Evolutionary conservation across 2,888 invertebrate genomes (phyloP).

Genomic region (Tiphia femorata): DNA sequence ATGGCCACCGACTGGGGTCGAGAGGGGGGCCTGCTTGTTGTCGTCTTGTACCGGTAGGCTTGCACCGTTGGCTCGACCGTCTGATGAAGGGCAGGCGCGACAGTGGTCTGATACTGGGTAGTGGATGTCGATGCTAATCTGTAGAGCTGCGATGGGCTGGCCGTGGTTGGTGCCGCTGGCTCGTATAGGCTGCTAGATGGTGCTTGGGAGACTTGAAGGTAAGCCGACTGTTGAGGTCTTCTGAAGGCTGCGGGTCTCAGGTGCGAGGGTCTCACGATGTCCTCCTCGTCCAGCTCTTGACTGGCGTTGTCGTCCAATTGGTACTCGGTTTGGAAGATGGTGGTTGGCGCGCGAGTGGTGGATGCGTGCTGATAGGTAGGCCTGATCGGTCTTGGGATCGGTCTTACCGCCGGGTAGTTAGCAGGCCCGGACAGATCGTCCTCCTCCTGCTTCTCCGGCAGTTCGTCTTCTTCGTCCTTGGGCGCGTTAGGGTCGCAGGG

Average conservation of each 20-base stretch:
- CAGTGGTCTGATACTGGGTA: constrained; percentile 77
- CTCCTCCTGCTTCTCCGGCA: constrained; percentile 70
- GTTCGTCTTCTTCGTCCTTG: constrained; percentile 74
- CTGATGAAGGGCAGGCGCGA: constrained; percentile 68
- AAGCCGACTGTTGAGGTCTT: constrained; percentile 65
- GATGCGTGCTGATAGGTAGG: constrained; percentile 65
- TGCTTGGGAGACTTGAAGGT: constrained; percentile 50
- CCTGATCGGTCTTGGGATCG: constrained; percentile 66
- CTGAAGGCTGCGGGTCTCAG: constrained; percentile 66
- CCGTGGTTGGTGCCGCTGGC: constrained; percentile 59
- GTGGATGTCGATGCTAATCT: constrained; percentile 69
- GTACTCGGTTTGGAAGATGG: constrained; percentile 81
- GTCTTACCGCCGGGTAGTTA: constrained; percentile 74
- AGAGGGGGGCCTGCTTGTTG: constrained; percentile 50
- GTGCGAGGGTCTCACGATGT: constrained; percentile 73
- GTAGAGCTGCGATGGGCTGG: constrained; percentile 73
- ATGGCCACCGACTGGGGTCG: constrained; percentile 70
- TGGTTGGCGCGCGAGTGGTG: constrained; percentile 73
- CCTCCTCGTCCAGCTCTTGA: constrained; percentile 74
- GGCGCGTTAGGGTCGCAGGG: constrained; percentile 89
- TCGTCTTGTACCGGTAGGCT: constrained; percentile 38
- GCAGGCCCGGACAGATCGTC: constrained; percentile 74
- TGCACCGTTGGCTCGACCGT: constrained; percentile 41
- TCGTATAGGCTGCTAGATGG: constrained; percentile 57
- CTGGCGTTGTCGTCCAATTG: constrained; percentile 70